These are phyloP conservation scores for Sycophila sp. DNA, from an alignment of 1,140 invertebrate species.

Conservation along the genomic window DNA sequence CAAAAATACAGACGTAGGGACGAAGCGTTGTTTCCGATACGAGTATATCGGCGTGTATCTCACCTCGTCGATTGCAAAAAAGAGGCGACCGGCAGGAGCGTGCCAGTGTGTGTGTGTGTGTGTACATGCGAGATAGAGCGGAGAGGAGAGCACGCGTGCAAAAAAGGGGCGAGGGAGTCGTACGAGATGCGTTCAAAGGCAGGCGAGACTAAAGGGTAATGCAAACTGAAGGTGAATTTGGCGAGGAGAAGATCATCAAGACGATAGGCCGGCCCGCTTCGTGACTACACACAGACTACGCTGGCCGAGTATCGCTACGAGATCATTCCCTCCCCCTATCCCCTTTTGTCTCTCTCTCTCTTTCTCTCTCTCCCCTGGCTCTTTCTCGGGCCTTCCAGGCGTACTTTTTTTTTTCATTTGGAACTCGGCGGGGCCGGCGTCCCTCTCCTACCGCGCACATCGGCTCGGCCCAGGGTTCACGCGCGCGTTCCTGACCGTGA, in stretches of 20 bases:
- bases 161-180: neutral
- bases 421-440: too few species aligned
- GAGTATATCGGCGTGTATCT: conserved; percentile 46
- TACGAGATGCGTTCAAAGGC: conserved; percentile 33
- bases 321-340: conserved; percentile 43
- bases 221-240: conserved; percentile 36
- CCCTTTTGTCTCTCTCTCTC: neutral
- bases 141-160: too few species aligned
- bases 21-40: conserved; percentile 8
- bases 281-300: conserved; percentile 30
- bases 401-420: neutral
- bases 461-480: conserved; percentile 44
- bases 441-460: neutral
- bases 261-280: conserved; percentile 27
- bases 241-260: conserved; percentile 31
- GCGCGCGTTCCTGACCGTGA: conserved; percentile 58
- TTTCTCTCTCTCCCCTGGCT: neutral
- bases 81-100: neutral
- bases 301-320: conserved; percentile 42
- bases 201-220: conserved; percentile 22
- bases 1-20: conserved; percentile 27
- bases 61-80: conserved; percentile 22
- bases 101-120: neutral
- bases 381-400: neutral
- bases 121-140: neutral